Conservation (phyloP, 2,888 invertebrate species). For the Melanargia galathea region DNA sequence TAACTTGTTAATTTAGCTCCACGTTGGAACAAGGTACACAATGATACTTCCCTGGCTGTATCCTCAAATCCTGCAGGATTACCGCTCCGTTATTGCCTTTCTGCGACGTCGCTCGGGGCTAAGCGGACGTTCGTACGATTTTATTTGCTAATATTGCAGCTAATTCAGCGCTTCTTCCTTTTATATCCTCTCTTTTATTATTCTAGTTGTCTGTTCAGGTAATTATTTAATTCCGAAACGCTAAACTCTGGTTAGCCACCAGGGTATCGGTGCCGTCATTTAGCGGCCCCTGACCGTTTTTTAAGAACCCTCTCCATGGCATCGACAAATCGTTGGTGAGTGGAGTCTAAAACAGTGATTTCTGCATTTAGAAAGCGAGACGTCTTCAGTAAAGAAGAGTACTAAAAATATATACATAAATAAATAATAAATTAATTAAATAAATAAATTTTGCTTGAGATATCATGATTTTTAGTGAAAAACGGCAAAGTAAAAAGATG, state of each 20-base stretch:
- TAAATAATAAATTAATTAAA: no score
- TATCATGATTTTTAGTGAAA: no score
- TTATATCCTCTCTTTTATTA: conserved; percentile 21
- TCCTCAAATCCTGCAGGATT: conserved; percentile 58
- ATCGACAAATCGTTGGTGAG: no score
- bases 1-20: conserved; percentile 60
- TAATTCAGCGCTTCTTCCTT: conserved; percentile 39
- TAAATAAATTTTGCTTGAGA: no score
- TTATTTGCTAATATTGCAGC: conserved; percentile 61
- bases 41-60: conserved; percentile 49
- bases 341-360: no score
- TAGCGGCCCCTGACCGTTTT: no score
- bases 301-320: background rate
- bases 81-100: conserved; percentile 63
- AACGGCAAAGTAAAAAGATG: no score
- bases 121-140: conserved; percentile 45
- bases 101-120: conserved; percentile 42
- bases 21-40: conserved; percentile 51
- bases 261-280: no score
- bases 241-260: no score
- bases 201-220: background rate
- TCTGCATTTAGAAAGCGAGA: no score
- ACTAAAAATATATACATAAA: no score
- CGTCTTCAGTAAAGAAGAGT: no score
- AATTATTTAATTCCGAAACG: background rate